Evolutionary conservation across 2,113 vertebrate species (phyloP).

Genomic region (Elanus axillaris): DNA sequence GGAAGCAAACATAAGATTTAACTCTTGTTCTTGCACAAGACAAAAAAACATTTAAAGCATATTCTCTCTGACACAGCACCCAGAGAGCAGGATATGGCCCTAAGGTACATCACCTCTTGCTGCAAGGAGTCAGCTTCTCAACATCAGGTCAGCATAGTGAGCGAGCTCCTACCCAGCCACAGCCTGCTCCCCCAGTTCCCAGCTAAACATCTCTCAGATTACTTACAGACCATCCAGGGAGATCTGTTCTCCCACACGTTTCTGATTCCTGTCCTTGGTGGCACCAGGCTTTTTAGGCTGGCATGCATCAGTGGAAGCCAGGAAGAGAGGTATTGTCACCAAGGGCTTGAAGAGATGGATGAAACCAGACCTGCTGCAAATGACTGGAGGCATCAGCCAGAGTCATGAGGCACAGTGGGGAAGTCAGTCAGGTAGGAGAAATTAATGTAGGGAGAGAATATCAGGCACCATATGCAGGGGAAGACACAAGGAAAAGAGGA

Average conservation of each 20-base stretch:
- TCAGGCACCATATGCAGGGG: not conserved
- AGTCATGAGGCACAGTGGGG: not conserved
- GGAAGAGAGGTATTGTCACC: not conserved
- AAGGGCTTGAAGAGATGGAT: not conserved
- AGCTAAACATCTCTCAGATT: not conserved
- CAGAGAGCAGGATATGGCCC: not conserved
- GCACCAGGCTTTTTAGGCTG: not conserved
- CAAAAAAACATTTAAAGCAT: not conserved
- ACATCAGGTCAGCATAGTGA: accelerated
- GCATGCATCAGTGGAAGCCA: accelerated
- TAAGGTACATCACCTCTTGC: not conserved
- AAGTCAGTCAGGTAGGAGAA: not conserved
- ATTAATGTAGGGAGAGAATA: not conserved
- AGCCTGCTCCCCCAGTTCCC: accelerated
- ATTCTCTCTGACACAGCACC: not conserved
- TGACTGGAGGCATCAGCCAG: not conserved
- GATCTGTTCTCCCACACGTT: not conserved
- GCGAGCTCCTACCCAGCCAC: accelerated
- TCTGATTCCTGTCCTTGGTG: not conserved
- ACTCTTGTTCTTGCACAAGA: not conserved
- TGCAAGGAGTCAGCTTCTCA: not conserved
- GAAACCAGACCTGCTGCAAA: not conserved
- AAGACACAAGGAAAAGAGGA: not conserved
- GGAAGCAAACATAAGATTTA: not conserved
- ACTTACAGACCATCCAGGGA: not conserved